These are phyloP conservation scores for Myiotriccus ornatus DNA, from an alignment of 2,797 vertebrate species.

Conservation along the genomic window DNA sequence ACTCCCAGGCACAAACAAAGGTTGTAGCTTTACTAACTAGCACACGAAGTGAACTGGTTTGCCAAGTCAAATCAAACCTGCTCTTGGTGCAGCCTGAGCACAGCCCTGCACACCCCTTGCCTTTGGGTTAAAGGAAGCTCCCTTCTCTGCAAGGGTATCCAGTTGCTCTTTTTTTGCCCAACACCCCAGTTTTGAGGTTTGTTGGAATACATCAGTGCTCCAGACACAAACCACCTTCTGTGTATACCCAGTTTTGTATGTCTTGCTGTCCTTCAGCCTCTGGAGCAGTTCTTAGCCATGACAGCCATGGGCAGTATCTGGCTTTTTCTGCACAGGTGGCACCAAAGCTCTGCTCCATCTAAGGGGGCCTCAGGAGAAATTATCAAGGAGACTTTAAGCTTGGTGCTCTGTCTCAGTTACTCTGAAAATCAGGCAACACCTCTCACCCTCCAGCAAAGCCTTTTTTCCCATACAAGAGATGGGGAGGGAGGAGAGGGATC, in stretches of 20 bases:
- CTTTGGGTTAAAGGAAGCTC: not conserved
- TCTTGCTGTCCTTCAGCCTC: not conserved
- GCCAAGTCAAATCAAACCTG: not conserved
- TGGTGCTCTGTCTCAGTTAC: not conserved
- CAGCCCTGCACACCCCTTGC: not conserved
- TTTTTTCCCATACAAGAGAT: not conserved
- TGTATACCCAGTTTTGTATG: not conserved
- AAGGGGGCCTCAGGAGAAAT: not conserved
- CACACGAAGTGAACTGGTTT: not conserved
- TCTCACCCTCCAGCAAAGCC: not conserved
- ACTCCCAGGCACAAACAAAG: slow-evolving; percentile 3
- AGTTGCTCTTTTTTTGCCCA: not conserved
- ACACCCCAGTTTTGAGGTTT: not conserved
- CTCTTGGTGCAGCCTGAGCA: not conserved
- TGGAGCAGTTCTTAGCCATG: not conserved
- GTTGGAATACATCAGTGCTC: not conserved
- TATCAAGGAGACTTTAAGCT: not conserved
- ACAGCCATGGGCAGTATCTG: not conserved
- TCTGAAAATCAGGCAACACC: not conserved
- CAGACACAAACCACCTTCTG: not conserved
- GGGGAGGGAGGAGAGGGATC: not conserved
- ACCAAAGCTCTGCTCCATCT: not conserved
- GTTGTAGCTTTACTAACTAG: slow-evolving; percentile 11
- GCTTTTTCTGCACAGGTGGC: not conserved
- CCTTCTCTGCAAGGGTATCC: not conserved